A percentile compares a stretch with the other conserved stretches of the same genome.
phyloP scores from a whole-genome alignment of 2,797 vertebrate species.

The Buceros bicornis region DNA sequence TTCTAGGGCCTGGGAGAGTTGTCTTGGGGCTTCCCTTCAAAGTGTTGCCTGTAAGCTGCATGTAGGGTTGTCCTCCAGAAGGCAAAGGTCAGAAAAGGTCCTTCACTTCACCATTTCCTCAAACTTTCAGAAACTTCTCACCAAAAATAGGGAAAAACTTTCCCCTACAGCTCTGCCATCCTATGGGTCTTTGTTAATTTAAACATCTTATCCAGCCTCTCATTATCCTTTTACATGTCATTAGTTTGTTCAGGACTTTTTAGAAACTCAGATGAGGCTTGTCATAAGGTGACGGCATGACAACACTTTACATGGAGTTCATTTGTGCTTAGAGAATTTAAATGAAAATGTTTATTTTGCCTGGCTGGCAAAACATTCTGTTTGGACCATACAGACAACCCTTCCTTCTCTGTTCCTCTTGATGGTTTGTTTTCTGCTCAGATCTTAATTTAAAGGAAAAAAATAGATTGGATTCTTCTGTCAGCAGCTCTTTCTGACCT shows the following conservation, averaged over 20 bases:
- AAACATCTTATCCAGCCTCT: background rate
- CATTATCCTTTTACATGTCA: background rate
- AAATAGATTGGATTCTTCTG: background rate
- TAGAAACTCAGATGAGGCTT: background rate
- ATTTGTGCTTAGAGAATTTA: background rate
- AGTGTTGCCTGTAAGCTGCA: rapidly evolving
- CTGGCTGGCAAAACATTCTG: background rate
- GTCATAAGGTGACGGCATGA: background rate
- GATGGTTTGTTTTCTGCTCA: background rate
- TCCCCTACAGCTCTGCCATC: background rate
- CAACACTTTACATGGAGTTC: background rate
- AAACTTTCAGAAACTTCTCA: background rate
- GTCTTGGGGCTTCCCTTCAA: background rate
- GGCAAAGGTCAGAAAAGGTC: background rate
- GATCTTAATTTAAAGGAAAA: background rate
- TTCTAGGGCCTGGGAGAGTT: background rate
- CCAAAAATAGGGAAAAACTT: background rate
- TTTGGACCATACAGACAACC: background rate
- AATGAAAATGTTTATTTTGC: background rate
- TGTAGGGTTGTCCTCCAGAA: background rate
- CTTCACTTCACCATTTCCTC: background rate
- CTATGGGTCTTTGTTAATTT: background rate
- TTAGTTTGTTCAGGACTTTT: background rate
- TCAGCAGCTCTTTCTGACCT: background rate
- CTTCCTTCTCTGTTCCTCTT: background rate